A percentile compares a stretch with the other conserved stretches of the same genome.
phyloP scores from a whole-genome alignment of 2,888 invertebrate genomes.

The Drosophila mercatorum region DNA sequence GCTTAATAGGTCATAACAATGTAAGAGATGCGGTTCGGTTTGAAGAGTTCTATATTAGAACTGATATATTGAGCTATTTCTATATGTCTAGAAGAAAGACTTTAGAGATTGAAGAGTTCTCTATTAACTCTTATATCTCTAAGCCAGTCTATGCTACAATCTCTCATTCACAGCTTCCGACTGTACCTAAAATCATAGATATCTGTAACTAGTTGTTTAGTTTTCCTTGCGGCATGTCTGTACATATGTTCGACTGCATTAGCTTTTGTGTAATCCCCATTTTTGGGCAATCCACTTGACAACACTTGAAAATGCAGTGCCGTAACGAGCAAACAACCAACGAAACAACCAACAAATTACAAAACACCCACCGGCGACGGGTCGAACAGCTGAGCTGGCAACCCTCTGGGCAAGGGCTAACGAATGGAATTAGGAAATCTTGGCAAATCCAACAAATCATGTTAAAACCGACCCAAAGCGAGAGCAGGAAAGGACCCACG shows the following conservation, averaged over 20 bases:
- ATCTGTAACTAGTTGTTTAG: background rate
- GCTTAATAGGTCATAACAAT: background rate
- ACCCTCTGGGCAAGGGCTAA: constrained; percentile 58
- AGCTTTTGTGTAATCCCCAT: constrained; percentile 2
- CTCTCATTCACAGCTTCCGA: background rate
- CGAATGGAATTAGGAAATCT: constrained; percentile 83
- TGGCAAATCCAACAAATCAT: constrained; percentile 81
- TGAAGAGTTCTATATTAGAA: background rate
- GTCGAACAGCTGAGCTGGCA: constrained; percentile 41
- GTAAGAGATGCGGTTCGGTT: background rate
- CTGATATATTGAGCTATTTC: no score
- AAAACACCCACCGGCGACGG: constrained; percentile 49
- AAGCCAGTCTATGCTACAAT: background rate
- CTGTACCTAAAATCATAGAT: background rate
- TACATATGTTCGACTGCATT: constrained; percentile 20
- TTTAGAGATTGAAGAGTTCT: no score
- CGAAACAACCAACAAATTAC: constrained; percentile 50
- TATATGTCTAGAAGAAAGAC: no score
- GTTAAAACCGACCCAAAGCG: constrained; percentile 73
- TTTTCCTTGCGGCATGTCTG: background rate
- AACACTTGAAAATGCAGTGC: constrained; percentile 45
- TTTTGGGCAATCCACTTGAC: constrained; percentile 34
- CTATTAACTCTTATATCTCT: no score
- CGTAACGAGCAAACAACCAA: constrained; percentile 45
- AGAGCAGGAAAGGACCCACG: constrained; percentile 18